These are phyloP conservation scores for Leucoma salicis DNA, from an alignment of 2,888 invertebrate genomes.

Conservation along the genomic window DNA sequence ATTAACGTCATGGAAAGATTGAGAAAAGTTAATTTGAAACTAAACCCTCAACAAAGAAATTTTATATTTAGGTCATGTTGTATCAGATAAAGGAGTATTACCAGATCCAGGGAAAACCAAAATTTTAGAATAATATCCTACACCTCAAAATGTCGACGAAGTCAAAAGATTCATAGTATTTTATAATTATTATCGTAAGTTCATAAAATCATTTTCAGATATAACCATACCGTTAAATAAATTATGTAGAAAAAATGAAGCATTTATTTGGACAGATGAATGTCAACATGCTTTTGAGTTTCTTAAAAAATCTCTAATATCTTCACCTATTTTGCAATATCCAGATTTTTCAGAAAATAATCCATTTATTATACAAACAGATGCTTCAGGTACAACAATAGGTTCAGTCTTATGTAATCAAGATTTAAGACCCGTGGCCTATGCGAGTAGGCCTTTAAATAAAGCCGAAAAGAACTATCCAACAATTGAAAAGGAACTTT, in stretches of 20 bases:
- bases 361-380: conserved; percentile 1
- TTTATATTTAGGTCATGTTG: no score
- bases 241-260: conserved; percentile 1
- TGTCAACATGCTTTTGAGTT: conserved; percentile 1
- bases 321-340: not conserved
- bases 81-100: no score
- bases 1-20: no score
- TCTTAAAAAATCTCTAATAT: not conserved
- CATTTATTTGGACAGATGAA: not conserved
- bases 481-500: conserved; percentile 9
- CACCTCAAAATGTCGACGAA: no score
- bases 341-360: not conserved
- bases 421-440: conserved; percentile 12
- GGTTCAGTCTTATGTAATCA: not conserved
- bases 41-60: no score
- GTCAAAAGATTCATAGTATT: no score
- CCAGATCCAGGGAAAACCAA: no score
- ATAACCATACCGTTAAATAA: conserved; percentile 1
- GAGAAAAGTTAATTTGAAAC: no score
- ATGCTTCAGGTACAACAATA: conserved; percentile 1
- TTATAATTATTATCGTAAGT: not conserved
- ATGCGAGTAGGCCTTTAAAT: conserved; percentile 13
- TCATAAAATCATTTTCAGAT: not conserved
- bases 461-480: conserved; percentile 10
- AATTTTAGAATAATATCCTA: no score